Evolutionary conservation across 2,113 vertebrate species (phyloP).

Genomic region (Mobula birostris): DNA sequence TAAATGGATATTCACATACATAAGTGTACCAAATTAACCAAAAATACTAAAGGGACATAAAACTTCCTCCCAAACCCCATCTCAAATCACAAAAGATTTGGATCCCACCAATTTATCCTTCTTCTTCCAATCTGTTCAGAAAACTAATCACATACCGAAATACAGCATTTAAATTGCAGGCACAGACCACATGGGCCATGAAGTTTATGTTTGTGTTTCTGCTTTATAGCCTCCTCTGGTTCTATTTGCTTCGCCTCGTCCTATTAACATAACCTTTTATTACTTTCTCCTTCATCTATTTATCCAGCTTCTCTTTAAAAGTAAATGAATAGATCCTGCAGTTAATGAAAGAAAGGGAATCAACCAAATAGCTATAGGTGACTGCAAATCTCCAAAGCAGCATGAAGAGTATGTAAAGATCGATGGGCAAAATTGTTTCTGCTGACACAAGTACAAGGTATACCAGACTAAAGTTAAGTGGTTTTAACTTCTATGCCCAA

Average conservation of each 20-base stretch:
- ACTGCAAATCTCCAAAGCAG: neutral
- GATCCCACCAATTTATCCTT: neutral
- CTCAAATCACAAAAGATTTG: neutral
- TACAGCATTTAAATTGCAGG: neutral
- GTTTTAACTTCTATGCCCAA: neutral
- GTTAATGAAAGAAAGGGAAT: neutral
- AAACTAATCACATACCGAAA: neutral
- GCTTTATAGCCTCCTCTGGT: neutral
- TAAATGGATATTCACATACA: neutral
- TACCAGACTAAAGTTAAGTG: neutral
- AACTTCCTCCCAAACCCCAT: neutral
- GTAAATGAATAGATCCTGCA: neutral
- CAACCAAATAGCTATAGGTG: neutral
- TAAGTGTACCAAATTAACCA: neutral
- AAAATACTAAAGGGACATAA: neutral
- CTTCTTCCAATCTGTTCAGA: neutral
- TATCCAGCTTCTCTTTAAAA: neutral
- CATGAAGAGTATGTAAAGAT: neutral
- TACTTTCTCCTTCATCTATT: neutral
- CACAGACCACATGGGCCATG: neutral
- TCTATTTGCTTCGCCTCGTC: neutral
- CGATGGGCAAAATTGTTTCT: neutral
- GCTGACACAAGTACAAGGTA: neutral
- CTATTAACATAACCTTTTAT: neutral
- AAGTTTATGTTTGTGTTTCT: neutral